phyloP scores from a whole-genome alignment of 2,797 vertebrate genomes.

The Squalus acanthias region DNA sequence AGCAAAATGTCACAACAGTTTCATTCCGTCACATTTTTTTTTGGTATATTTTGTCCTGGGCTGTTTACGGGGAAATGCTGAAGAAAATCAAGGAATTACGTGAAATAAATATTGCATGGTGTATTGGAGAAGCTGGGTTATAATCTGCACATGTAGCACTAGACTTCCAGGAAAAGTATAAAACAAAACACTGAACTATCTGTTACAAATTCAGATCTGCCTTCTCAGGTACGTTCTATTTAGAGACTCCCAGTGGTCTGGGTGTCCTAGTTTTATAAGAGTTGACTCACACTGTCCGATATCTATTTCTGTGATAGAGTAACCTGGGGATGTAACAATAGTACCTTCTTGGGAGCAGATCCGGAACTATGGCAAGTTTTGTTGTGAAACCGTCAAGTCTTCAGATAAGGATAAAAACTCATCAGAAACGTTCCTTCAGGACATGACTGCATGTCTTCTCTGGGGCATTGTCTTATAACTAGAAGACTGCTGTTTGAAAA shows the following conservation, averaged over 20 bases:
- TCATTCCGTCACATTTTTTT: background rate
- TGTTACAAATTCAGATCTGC: background rate
- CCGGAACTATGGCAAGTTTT: too few relatives aligned
- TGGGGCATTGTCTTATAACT: background rate
- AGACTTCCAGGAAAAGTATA: background rate
- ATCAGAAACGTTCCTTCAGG: background rate
- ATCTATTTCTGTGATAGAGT: background rate
- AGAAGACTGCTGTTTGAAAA: background rate
- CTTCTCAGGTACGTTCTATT: background rate
- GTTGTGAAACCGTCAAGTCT: background rate
- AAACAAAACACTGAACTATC: background rate
- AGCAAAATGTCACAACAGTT: background rate
- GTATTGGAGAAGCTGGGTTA: background rate
- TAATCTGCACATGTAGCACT: background rate
- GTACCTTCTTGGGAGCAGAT: background rate
- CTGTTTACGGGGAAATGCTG: background rate
- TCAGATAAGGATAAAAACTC: background rate
- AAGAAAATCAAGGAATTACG: background rate
- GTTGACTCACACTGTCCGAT: background rate
- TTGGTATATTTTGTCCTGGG: background rate
- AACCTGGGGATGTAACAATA: background rate
- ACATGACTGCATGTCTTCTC: background rate
- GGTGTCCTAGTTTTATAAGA: background rate
- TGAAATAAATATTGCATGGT: background rate
- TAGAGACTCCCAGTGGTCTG: background rate